Percentiles rank a stretch among this genome's conserved stretches.
Conservation (phyloP, 2,888 invertebrate species). For the Zelleria hepariella region DNA sequence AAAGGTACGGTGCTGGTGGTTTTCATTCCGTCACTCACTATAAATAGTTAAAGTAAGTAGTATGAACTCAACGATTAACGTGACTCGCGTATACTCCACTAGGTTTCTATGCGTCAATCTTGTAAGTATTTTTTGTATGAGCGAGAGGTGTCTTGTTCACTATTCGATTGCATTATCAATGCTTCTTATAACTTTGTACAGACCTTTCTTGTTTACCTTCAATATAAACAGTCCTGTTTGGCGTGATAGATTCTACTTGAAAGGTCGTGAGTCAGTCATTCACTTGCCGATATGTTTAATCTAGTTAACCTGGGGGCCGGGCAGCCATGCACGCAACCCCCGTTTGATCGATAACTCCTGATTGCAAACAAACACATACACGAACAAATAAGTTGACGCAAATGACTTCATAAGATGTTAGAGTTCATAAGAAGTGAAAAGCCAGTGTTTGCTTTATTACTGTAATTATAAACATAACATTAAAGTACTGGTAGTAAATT, state of each 20-base stretch:
- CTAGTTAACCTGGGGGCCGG: constrained; percentile 22
- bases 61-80: too few relatives aligned
- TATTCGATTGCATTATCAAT: neutral
- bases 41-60: too few relatives aligned
- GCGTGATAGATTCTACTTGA: neutral
- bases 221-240: neutral
- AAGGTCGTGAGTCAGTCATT: neutral
- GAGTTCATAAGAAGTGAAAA: neutral
- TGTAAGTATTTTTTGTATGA: too few relatives aligned
- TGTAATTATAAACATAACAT: too few relatives aligned
- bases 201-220: neutral
- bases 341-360: constrained; percentile 46
- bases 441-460: neutral
- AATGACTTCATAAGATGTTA: neutral
- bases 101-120: too few relatives aligned
- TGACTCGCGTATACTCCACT: too few relatives aligned
- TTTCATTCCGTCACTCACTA: too few relatives aligned
- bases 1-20: too few relatives aligned
- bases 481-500: neutral
- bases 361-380: constrained; percentile 8
- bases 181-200: neutral
- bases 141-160: too few relatives aligned
- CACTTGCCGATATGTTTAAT: constrained; percentile 17
- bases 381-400: neutral
- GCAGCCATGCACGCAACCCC: constrained; percentile 35